Percentiles rank a stretch among this genome's conserved stretches.
phyloP scores from a whole-genome alignment of 2,888 invertebrate species.

The Pseudanteris insignis region DNA sequence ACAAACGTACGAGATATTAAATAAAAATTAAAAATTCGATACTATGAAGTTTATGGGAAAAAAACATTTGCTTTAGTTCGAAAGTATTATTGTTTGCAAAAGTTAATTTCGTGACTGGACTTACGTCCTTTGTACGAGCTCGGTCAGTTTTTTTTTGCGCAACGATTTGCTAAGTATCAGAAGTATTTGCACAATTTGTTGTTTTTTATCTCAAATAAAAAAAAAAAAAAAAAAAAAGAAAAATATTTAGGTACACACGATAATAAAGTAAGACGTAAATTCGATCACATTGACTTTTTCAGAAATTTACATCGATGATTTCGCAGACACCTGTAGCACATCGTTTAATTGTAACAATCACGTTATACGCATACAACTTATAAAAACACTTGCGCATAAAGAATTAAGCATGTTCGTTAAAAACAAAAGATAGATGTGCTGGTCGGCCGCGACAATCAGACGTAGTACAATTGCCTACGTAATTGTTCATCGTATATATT shows the following conservation, averaged over 20 bases:
- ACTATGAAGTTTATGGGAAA: too few species aligned
- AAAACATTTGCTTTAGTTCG: neutral
- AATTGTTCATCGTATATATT: too few species aligned
- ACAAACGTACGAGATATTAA: neutral
- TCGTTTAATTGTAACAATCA: neutral
- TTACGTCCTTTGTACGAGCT: conserved; percentile 52
- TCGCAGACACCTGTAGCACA: conserved; percentile 3
- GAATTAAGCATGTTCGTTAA: too few species aligned
- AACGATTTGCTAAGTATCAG: conserved; percentile 37
- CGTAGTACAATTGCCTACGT: conserved; percentile 36
- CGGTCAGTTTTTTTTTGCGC: too few species aligned
- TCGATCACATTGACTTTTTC: conserved; percentile 38
- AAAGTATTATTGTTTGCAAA: conserved; percentile 5
- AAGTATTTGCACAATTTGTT: too few species aligned
- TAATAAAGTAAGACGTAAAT: conserved; percentile 32
- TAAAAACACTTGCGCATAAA: conserved; percentile 5
- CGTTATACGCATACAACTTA: neutral
- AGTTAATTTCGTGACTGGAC: conserved; percentile 46
- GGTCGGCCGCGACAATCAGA: conserved; percentile 15
- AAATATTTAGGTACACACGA: too few species aligned
- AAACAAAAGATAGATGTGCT: neutral
- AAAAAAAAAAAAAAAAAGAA: too few species aligned
- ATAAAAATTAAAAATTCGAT: too few species aligned
- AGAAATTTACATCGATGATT: conserved; percentile 18
- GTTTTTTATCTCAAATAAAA: too few species aligned